Conservation (phyloP, 2,113 vertebrate genomes). For the Grus americana region DNA sequence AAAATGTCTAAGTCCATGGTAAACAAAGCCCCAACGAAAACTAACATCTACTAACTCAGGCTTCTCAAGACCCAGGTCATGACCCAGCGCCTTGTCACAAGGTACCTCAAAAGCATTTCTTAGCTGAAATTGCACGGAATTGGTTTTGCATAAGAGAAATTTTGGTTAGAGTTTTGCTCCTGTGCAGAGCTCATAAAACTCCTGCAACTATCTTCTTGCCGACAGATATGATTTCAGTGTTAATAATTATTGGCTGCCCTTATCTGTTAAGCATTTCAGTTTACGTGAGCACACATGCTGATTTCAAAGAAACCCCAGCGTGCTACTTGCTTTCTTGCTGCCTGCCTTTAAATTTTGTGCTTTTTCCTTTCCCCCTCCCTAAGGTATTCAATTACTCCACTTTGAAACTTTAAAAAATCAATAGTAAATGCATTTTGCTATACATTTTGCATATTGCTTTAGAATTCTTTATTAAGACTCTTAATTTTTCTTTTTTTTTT, state of each 20-base stretch:
- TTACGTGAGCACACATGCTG: background rate
- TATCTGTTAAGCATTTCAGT: background rate
- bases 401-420: background rate
- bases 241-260: background rate
- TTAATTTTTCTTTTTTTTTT: background rate
- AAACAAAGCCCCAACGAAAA: constrained; percentile 77
- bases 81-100: constrained; percentile 63
- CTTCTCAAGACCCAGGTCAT: constrained; percentile 72
- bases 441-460: background rate
- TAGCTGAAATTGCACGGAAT: constrained; percentile 15
- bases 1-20: constrained; percentile 75
- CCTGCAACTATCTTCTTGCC: background rate
- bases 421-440: background rate
- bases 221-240: background rate
- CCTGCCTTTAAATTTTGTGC: background rate
- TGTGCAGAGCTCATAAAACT: background rate
- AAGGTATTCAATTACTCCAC: background rate
- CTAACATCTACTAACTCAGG: constrained; percentile 71
- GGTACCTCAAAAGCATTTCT: constrained; percentile 62
- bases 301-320: background rate
- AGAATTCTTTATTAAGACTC: background rate
- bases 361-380: background rate
- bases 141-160: background rate
- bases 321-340: background rate
- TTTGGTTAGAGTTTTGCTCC: background rate